Evolutionary conservation across 2,888 invertebrate genomes (phyloP).

Genomic region (Nephrotoma flavescens): DNA sequence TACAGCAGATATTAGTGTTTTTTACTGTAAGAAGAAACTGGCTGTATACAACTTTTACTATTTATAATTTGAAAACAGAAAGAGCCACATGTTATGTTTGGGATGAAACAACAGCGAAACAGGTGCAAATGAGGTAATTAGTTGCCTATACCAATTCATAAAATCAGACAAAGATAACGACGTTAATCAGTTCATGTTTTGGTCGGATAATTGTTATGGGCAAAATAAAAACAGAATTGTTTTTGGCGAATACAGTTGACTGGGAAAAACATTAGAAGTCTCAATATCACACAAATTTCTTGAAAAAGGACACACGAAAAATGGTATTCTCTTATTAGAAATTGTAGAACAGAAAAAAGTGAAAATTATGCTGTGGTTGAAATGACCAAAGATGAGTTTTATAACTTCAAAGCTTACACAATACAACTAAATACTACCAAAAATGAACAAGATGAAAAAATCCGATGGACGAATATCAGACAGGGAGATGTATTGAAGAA

Average conservation of each 20-base stretch:
- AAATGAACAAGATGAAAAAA: neutral
- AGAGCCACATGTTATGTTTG: conserved; percentile 16
- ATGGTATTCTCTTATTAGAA: conserved; percentile 9
- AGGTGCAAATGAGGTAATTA: conserved; percentile 16
- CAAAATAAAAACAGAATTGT: conserved; percentile 11
- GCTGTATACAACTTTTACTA: conserved; percentile 15
- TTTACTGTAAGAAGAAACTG: conserved; percentile 14
- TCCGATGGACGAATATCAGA: neutral
- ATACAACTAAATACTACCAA: conserved; percentile 14
- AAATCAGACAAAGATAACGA: conserved; percentile 3
- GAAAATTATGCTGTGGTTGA: conserved; percentile 9
- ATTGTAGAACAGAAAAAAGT: conserved; percentile 6
- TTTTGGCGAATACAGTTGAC: conserved; percentile 9
- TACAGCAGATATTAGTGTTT: conserved; percentile 8
- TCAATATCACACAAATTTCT: conserved; percentile 12
- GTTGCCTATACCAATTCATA: conserved; percentile 13
- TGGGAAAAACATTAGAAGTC: conserved; percentile 8
- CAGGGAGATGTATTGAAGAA: neutral
- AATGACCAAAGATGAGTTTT: conserved; percentile 9
- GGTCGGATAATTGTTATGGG: conserved; percentile 12
- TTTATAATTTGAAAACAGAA: conserved; percentile 11
- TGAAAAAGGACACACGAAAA: conserved; percentile 12
- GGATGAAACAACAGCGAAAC: conserved; percentile 15
- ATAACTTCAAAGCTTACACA: conserved; percentile 14
- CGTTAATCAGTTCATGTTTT: conserved; percentile 10